phyloP scores from a whole-genome alignment of 1,140 invertebrate genomes.

The Harlomillsia oculata region DNA sequence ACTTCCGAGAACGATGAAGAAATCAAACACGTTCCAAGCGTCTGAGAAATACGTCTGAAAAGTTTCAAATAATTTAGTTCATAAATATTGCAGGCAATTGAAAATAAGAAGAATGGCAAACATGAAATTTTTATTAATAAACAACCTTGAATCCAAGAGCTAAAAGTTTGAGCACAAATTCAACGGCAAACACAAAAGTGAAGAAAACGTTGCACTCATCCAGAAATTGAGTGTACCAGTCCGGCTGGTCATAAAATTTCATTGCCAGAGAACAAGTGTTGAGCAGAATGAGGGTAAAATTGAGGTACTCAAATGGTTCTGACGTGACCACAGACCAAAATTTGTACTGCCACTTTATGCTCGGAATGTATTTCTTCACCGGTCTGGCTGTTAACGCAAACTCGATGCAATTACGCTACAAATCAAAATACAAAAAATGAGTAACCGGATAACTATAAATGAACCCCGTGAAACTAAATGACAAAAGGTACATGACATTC shows the following conservation, averaged over 20 bases:
- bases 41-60: slow-evolving; percentile 97
- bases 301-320: slow-evolving; percentile 95
- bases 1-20: slow-evolving; percentile 96
- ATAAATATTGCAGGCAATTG: neutral
- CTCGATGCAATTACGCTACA: slow-evolving; percentile 94
- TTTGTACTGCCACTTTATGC: slow-evolving; percentile 95
- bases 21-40: slow-evolving; percentile 99
- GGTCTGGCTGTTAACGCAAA: slow-evolving; percentile 98
- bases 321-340: slow-evolving; percentile 99
- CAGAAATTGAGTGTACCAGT: slow-evolving; percentile 71
- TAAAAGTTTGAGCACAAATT: slow-evolving; percentile 95
- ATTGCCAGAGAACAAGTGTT: slow-evolving; percentile 97
- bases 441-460: neutral
- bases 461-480: too few species aligned
- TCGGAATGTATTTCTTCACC: slow-evolving; percentile 91
- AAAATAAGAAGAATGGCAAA: too few species aligned
- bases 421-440: neutral
- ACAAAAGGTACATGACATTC: too few species aligned
- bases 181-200: slow-evolving; percentile 91
- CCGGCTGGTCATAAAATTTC: slow-evolving; percentile 87
- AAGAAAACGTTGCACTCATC: slow-evolving; percentile 96
- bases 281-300: slow-evolving; percentile 94
- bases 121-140: neutral
- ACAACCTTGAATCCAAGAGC: slow-evolving; percentile 95
- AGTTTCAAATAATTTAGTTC: slow-evolving; percentile 18